These are phyloP conservation scores for Caenorhabditis uteleia DNA, from an alignment of 2,888 invertebrate genomes.

Conservation along the genomic window DNA sequence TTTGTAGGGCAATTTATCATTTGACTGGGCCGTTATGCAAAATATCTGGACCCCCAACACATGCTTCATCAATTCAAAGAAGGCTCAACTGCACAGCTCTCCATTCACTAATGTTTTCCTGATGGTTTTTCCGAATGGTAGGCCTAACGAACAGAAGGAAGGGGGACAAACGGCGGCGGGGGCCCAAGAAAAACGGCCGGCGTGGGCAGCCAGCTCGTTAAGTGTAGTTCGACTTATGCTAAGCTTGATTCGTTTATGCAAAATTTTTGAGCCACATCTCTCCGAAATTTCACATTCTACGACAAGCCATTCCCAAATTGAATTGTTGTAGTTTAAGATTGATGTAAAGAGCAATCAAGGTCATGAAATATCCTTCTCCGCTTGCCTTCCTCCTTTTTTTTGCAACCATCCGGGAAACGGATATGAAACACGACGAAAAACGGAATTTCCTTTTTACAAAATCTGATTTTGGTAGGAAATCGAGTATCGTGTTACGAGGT, in stretches of 20 bases:
- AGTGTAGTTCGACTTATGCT: conserved; percentile 39
- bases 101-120: conserved; percentile 69
- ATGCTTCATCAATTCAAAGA: conserved; percentile 69
- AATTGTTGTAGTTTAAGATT: too few species aligned
- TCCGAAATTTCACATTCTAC: not conserved
- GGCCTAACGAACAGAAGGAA: too few species aligned
- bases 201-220: conserved; percentile 40
- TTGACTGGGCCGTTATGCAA: conserved; percentile 66
- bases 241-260: conserved; percentile 44
- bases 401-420: too few species aligned
- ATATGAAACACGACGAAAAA: too few species aligned
- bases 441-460: too few species aligned
- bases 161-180: too few species aligned
- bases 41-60: conserved; percentile 68
- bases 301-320: not conserved
- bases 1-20: conserved; percentile 61
- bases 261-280: conserved; percentile 25
- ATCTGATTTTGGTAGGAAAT: too few species aligned
- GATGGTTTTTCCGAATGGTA: conserved; percentile 69
- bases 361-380: too few species aligned
- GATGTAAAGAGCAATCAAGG: too few species aligned
- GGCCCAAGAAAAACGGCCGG: too few species aligned
- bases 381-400: too few species aligned
- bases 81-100: conserved; percentile 66
- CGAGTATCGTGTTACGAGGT: too few species aligned